Conservation (phyloP, 2,797 vertebrate genomes). For the Psittacula echo region DNA sequence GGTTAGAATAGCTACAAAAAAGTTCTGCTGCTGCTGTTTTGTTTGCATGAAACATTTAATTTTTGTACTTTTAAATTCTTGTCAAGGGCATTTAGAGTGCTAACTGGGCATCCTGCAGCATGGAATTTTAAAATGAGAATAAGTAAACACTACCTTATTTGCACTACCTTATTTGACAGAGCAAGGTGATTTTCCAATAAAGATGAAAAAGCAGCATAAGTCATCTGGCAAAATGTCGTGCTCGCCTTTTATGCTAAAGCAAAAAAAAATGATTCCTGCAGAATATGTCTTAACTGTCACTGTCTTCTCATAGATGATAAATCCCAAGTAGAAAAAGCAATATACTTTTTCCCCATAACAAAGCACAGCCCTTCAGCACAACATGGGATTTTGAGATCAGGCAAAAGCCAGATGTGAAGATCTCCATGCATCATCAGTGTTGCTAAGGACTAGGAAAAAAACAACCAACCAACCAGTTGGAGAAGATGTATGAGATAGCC, state of each 20-base stretch:
- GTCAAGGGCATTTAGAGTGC: not conserved
- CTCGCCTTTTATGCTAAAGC: not conserved
- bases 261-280: not conserved
- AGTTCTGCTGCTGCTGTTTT: not conserved
- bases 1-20: not conserved
- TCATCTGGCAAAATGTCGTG: not conserved
- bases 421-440: not conserved
- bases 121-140: not conserved
- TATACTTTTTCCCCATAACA: not conserved
- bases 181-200: not conserved
- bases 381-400: not conserved
- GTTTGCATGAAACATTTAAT: not conserved
- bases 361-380: not conserved
- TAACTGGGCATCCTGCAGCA: not conserved
- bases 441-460: not conserved
- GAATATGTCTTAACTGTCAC: not conserved
- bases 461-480: not conserved
- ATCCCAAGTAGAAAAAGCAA: not conserved
- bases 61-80: conserved; percentile 6
- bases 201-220: not conserved
- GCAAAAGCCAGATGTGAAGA: not conserved
- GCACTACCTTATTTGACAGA: not conserved
- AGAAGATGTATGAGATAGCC: not conserved
- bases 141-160: not conserved
- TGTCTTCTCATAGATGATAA: not conserved